Evolutionary conservation across 2,113 vertebrate genomes (phyloP), one percentile per base, ranked within the genome.

Genomic region (Apodemus sylvaticus): DNA sequence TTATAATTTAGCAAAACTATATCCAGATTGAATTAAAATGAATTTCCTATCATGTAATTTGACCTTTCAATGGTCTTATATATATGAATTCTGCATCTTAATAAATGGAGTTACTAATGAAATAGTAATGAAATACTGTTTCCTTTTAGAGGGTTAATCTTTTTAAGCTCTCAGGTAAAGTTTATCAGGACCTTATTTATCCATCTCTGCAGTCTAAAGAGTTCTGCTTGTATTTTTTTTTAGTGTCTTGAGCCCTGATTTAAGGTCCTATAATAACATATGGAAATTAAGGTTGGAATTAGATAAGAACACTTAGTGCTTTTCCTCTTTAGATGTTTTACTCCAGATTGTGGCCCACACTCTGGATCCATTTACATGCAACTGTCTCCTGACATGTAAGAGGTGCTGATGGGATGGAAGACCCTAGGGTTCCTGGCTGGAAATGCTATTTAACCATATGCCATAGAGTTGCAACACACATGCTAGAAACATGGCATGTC

Each of bases 51-150:
- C 82, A 39, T 86, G 4, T 78, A 53, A 81, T 70, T 51, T 86
- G 36, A 36, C 2, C 42, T 86, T 70, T 53, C 16, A 51, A 1
- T n/a, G 85, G 13, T 88, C 94, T 93, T 64, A 5, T 91, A 48
- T 91, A 29, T 22, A 90, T 31, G 8, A 94, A 53, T 93, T 92
- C 5, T 82, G 3, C 39, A 29, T 74, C 17, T 93, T 89, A 55
- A 29, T 77, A 11, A 7, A 1, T 96, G 71, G n/a, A 45, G 13
- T 71, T 86, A 60, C 7, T 51, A 45, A 39, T 79, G 36, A 76
- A 94, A 73, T 90, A 71, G 3, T 97, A 45, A 36, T 79, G 36
- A 85, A 94, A 73, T 90, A 77, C 3, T 96, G n/a, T 16, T 0
- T 36, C 39, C 24, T 85, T 87, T 91, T 14, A 91, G 62, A 64